Conservation (phyloP, 2,888 invertebrate species). For the Proisotoma minuta region DNA sequence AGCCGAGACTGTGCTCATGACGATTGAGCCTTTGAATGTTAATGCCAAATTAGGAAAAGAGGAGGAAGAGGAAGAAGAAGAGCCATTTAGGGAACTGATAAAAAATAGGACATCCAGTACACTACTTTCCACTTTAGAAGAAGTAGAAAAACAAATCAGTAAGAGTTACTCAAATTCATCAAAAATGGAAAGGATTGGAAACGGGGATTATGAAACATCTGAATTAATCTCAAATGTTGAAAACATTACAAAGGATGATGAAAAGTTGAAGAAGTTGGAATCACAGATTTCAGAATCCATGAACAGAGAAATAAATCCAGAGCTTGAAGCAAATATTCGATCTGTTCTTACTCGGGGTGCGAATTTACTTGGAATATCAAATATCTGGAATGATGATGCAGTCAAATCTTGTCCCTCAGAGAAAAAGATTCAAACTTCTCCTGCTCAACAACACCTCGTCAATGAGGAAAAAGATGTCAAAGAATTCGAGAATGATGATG, state of each 20-base stretch:
- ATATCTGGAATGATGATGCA: constrained; percentile 1
- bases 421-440: neutral
- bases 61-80: neutral
- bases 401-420: neutral
- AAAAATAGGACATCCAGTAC: too few relatives aligned
- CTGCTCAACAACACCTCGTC: neutral
- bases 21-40: too few relatives aligned
- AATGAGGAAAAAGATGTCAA: neutral
- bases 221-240: neutral
- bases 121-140: too few relatives aligned
- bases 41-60: neutral
- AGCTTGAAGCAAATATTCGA: neutral
- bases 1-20: too few relatives aligned
- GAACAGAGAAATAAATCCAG: neutral
- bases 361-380: neutral
- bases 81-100: neutral
- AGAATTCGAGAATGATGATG: neutral
- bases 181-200: neutral
- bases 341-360: neutral
- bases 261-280: neutral
- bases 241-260: neutral
- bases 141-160: too few relatives aligned
- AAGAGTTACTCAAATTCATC: too few relatives aligned
- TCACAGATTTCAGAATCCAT: neutral
- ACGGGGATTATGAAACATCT: neutral